Evolutionary conservation across 2,888 invertebrate species (phyloP).

Genomic region (Aporophyla lueneburgensis): DNA sequence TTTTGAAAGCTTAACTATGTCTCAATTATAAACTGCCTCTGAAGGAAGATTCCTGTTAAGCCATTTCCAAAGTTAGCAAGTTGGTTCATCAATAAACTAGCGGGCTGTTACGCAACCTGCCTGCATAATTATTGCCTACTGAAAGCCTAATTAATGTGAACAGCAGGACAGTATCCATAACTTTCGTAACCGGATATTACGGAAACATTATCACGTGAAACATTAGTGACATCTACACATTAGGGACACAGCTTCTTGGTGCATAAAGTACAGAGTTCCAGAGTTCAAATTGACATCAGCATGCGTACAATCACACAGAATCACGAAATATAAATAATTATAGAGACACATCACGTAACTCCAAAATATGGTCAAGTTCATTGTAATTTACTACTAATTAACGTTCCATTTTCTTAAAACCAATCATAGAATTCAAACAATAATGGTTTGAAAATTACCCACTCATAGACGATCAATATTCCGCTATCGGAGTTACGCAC

Average conservation of each 20-base stretch:
- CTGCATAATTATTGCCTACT: slow-evolving; percentile 25
- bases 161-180: slow-evolving; percentile 10
- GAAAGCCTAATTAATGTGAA: slow-evolving; percentile 31
- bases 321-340: slow-evolving; percentile 10
- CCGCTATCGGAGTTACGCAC: slow-evolving; percentile 35
- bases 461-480: slow-evolving; percentile 35
- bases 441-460: slow-evolving; percentile 40
- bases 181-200: slow-evolving; percentile 27
- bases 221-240: neutral
- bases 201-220: slow-evolving; percentile 15
- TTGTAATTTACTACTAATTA: slow-evolving; percentile 48
- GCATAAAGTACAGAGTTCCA: slow-evolving; percentile 4
- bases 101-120: neutral
- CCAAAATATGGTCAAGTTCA: slow-evolving; percentile 24
- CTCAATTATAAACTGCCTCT: slow-evolving; percentile 1
- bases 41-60: neutral
- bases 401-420: slow-evolving; percentile 25
- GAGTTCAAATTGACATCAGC: slow-evolving; percentile 18
- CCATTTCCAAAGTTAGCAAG: slow-evolving; percentile 21
- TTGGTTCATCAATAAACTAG: slow-evolving; percentile 28
- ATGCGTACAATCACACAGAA: slow-evolving; percentile 4
- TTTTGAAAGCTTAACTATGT: slow-evolving; percentile 23
- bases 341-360: neutral
- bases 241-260: neutral
- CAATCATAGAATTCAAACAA: slow-evolving; percentile 45